Evolutionary conservation across 2,888 invertebrate species (phyloP).

Genomic region (Cosmorhoe ocellata): DNA sequence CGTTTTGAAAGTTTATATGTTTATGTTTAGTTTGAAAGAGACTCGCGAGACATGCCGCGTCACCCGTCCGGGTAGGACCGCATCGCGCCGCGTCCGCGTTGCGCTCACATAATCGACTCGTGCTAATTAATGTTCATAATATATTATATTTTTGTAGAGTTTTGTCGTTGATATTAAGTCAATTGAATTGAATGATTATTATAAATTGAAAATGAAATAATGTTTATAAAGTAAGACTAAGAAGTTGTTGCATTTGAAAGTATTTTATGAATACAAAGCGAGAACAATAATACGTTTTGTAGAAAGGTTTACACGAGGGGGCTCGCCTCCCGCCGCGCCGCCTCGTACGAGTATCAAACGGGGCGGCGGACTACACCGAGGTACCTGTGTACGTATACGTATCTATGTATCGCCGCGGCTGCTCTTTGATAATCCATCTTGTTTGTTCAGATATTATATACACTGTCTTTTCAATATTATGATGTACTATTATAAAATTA

Average conservation of each 20-base stretch:
- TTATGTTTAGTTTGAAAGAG: conserved; percentile 70
- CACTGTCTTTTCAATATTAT: conserved; percentile 40
- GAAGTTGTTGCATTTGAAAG: conserved; percentile 82
- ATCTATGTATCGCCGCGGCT: not conserved
- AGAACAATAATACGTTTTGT: conserved; percentile 81
- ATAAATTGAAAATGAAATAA: conserved; percentile 72
- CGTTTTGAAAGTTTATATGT: conserved; percentile 78
- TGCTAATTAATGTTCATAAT: conserved; percentile 70
- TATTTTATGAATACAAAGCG: conserved; percentile 81
- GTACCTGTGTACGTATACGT: conserved; percentile 20
- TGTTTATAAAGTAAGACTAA: conserved; percentile 80
- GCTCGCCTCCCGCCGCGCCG: conserved; percentile 64
- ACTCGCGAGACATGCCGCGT: conserved; percentile 54
- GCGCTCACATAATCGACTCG: conserved; percentile 55
- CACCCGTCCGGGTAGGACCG: conserved; percentile 46
- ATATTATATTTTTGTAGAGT: conserved; percentile 82
- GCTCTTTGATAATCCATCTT: conserved; percentile 73
- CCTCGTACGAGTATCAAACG: conserved; percentile 77
- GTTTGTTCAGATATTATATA: conserved; percentile 68
- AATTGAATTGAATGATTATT: conserved; percentile 82
- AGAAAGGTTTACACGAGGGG: conserved; percentile 78
- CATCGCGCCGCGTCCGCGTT: conserved; percentile 22
- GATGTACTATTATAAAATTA: conserved; percentile 10
- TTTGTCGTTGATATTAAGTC: conserved; percentile 81
- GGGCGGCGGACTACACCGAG: no score